Percentiles rank a stretch among this genome's conserved stretches.
These are phyloP conservation scores for Caenorhabditis drosophilae DNA, from an alignment of 2,888 invertebrate genomes.

Conservation along the genomic window DNA sequence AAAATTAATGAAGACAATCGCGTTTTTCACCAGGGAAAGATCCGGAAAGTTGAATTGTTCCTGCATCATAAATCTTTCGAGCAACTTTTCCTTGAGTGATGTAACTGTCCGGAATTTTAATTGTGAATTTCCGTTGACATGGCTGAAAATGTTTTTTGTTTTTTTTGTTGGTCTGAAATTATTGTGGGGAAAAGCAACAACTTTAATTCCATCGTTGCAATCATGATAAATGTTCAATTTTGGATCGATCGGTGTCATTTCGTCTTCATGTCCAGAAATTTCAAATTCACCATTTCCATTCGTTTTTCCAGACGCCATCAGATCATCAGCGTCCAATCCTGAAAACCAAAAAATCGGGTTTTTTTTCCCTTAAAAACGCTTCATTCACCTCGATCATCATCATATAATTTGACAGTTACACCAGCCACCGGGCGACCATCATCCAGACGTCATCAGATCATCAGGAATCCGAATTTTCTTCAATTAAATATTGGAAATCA, in stretches of 20 bases:
- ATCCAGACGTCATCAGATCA: too few relatives aligned
- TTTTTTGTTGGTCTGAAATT: too few relatives aligned
- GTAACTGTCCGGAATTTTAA: conserved; percentile 60
- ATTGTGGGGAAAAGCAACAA: too few relatives aligned
- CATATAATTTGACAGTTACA: conserved; percentile 46
- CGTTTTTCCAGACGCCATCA: conserved; percentile 46
- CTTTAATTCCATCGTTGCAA: conserved; percentile 61
- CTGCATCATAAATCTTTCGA: conserved; percentile 47
- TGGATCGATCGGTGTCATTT: conserved; percentile 67
- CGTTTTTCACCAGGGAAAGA: conserved; percentile 42
- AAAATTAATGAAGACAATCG: conserved; percentile 1
- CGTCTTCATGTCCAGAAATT: conserved; percentile 51
- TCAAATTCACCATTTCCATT: conserved; percentile 46
- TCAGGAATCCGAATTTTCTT: too few relatives aligned
- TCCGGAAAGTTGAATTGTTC: conserved; percentile 51
- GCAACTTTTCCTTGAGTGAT: conserved; percentile 47
- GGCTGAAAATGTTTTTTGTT: conserved; percentile 53
- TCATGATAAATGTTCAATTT: conserved; percentile 67
- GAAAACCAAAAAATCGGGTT: not conserved
- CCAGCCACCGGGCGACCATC: conserved; percentile 43
- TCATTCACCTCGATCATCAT: conserved; percentile 43
- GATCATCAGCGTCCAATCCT: conserved; percentile 47
- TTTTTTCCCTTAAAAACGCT: not conserved
- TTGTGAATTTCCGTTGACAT: conserved; percentile 62
- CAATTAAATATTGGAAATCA: too few relatives aligned